A percentile compares a stretch with the other conserved stretches of the same genome.
phyloP scores from a whole-genome alignment of 2,797 vertebrate genomes.

The Ispidina lecontei region DNA sequence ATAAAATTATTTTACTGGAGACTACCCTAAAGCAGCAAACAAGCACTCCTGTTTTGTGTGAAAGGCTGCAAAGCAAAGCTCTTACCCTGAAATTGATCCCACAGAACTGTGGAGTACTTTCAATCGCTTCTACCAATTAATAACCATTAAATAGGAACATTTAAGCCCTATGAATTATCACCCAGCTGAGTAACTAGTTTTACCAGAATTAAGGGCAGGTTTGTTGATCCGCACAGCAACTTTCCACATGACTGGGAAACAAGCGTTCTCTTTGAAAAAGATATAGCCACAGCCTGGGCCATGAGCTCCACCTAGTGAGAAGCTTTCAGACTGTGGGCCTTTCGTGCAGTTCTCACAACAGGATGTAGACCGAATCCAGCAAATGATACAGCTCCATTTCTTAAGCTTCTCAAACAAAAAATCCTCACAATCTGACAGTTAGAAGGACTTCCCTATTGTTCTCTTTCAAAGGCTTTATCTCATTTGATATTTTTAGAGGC shows the following conservation, averaged over 20 bases:
- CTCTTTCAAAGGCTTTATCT: not conserved
- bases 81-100: not conserved
- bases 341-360: not conserved
- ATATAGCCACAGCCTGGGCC: not conserved
- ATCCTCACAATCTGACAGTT: not conserved
- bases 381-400: not conserved
- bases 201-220: not conserved
- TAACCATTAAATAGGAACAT: not conserved
- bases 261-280: not conserved
- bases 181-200: not conserved
- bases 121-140: not conserved
- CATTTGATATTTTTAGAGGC: not conserved
- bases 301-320: not conserved
- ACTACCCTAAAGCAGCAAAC: not conserved
- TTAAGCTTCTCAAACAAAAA: constrained; percentile 12
- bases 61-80: constrained; percentile 2
- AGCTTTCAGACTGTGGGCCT: not conserved
- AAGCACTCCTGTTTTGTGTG: not conserved
- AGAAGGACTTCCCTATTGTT: not conserved
- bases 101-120: not conserved
- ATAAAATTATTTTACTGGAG: not conserved
- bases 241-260: not conserved
- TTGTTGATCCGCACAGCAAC: not conserved
- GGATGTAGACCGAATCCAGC: not conserved
- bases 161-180: not conserved